Conservation (phyloP, 1,140 invertebrate species). For the Drosophila elegans region DNA sequence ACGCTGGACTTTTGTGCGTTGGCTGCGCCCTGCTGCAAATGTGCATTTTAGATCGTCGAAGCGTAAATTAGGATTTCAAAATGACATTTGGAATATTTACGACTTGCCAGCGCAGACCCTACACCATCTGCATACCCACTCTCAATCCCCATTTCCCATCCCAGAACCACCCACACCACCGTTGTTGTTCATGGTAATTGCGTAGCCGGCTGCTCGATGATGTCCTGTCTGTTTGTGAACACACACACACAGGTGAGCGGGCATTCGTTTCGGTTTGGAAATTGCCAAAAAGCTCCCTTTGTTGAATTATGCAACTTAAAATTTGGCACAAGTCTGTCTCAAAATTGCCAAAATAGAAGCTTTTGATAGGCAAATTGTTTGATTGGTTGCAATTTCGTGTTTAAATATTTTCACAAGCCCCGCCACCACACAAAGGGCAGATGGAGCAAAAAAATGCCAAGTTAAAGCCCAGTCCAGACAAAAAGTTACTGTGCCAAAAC, state of each 20-base stretch:
- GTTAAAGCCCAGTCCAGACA: slow-evolving; percentile 13
- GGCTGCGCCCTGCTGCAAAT: slow-evolving; percentile 64
- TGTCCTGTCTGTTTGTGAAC: slow-evolving; percentile 58
- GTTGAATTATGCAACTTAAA: slow-evolving; percentile 84
- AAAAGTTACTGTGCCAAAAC: slow-evolving; percentile 43
- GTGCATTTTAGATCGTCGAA: slow-evolving; percentile 84
- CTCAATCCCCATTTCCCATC: neutral
- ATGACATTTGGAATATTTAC: slow-evolving; percentile 85
- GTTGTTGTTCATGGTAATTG: slow-evolving; percentile 82
- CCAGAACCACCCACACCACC: neutral
- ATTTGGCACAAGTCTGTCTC: slow-evolving; percentile 73
- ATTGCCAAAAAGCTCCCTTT: slow-evolving; percentile 62
- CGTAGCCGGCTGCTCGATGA: slow-evolving; percentile 57
- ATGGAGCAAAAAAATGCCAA: slow-evolving; percentile 17
- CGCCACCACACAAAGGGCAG: slow-evolving; percentile 23
- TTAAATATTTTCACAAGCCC: slow-evolving; percentile 79
- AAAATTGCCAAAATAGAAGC: slow-evolving; percentile 72
- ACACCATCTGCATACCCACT: slow-evolving; percentile 7
- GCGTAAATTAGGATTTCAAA: slow-evolving; percentile 85
- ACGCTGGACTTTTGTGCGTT: slow-evolving; percentile 59
- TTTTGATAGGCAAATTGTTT: slow-evolving; percentile 83
- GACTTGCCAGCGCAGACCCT: slow-evolving; percentile 66
- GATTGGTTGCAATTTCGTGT: slow-evolving; percentile 82
- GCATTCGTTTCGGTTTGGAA: slow-evolving; percentile 32
- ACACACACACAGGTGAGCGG: slow-evolving; percentile 17